phyloP scores from a whole-genome alignment of 1,140 invertebrate genomes.

The Solenopsis fugax region DNA sequence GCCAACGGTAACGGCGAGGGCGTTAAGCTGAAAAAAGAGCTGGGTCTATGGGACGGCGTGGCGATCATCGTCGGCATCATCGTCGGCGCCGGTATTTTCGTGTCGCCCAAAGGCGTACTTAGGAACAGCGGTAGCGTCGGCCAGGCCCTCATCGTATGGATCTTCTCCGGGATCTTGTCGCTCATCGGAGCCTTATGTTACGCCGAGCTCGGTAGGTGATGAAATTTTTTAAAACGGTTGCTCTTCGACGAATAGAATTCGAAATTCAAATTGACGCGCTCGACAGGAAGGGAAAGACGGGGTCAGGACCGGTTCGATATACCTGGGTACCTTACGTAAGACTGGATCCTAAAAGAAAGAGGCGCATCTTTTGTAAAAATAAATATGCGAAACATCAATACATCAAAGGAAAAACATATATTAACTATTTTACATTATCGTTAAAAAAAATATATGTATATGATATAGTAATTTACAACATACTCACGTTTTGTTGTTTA shows the following conservation, averaged over 20 bases:
- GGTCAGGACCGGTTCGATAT: not conserved
- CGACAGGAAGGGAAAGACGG: not conserved
- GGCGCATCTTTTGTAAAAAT: not conserved
- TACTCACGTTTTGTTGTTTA: too few species aligned
- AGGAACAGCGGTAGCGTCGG: slow-evolving; percentile 95
- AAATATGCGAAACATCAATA: not conserved
- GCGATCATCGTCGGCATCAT: slow-evolving; percentile 96
- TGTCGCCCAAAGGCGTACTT: slow-evolving; percentile 98
- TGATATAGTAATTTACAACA: not conserved
- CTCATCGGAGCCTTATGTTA: slow-evolving; percentile 97
- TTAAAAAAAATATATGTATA: not conserved
- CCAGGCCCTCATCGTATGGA: slow-evolving; percentile 95
- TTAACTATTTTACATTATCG: not conserved
- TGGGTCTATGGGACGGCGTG: slow-evolving; percentile 94
- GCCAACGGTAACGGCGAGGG: slow-evolving; percentile 81
- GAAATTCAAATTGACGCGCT: slow-evolving; percentile 35
- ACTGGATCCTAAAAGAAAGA: not conserved
- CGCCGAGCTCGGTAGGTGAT: slow-evolving; percentile 93
- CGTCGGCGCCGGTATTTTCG: slow-evolving; percentile 97
- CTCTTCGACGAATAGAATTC: not conserved
- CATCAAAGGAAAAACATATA: not conserved
- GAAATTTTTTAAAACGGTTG: not conserved
- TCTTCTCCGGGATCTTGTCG: slow-evolving; percentile 94
- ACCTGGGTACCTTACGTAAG: not conserved
- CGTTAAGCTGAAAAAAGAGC: slow-evolving; percentile 92